Evolutionary conservation across 2,797 vertebrate species (phyloP).

Genomic region (Trachops cirrhosus): DNA sequence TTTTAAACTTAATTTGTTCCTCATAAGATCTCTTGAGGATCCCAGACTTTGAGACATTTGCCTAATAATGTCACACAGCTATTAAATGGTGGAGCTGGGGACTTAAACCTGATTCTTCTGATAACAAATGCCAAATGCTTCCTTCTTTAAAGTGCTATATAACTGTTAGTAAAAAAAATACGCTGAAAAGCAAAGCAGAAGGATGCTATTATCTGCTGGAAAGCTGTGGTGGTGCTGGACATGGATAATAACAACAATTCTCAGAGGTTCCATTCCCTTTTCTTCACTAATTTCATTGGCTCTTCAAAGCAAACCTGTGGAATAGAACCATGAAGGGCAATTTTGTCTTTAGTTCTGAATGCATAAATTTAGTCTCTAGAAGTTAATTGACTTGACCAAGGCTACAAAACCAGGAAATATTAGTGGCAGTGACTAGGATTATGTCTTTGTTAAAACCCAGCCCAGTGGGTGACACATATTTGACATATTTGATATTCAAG

Average conservation of each 20-base stretch:
- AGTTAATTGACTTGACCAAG: neutral
- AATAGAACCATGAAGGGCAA: neutral
- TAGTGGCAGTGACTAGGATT: neutral
- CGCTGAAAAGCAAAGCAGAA: neutral
- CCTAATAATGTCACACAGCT: neutral
- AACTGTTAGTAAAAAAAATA: neutral
- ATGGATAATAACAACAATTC: neutral
- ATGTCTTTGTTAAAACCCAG: neutral
- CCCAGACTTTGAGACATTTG: neutral
- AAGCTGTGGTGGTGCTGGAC: neutral
- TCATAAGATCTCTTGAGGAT: neutral
- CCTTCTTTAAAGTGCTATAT: neutral
- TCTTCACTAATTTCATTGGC: neutral
- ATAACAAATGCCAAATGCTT: neutral
- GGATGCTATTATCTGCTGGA: neutral
- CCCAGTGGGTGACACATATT: neutral
- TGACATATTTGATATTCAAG: neutral
- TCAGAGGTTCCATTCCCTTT: neutral
- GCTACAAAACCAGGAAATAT: neutral
- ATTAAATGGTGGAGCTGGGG: neutral
- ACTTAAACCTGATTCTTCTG: neutral
- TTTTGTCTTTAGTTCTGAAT: constrained; percentile 35
- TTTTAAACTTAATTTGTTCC: neutral
- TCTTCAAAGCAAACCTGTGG: neutral
- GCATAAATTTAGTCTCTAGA: neutral